Percentiles rank a stretch among this genome's conserved stretches.
phyloP scores from a whole-genome alignment of 2,888 invertebrate genomes.

The Oscheius sp. region DNA sequence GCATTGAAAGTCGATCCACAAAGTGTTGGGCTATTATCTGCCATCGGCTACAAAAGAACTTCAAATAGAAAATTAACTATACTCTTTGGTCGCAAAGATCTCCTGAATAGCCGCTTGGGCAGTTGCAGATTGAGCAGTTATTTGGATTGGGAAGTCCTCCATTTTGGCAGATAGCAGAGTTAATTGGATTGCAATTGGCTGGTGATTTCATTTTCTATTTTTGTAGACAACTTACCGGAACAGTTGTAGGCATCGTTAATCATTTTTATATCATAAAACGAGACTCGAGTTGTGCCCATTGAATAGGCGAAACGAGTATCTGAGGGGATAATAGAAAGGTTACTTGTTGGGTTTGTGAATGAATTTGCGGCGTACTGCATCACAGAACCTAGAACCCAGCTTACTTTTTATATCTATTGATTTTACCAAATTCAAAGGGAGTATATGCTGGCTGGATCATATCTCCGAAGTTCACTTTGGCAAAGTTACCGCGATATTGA shows the following conservation, averaged over 20 bases:
- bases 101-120: slow-evolving; percentile 64
- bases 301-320: background rate
- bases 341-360: slow-evolving; percentile 31
- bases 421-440: slow-evolving; percentile 45
- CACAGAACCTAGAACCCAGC: too few relatives aligned
- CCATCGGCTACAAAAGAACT: background rate
- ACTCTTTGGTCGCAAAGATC: slow-evolving; percentile 45
- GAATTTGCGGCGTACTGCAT: slow-evolving; percentile 43
- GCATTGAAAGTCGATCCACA: slow-evolving; percentile 42
- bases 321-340: slow-evolving; percentile 6
- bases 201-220: background rate
- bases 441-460: slow-evolving; percentile 31
- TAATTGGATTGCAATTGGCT: background rate
- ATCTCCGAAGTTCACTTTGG: slow-evolving; percentile 22
- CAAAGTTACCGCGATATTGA: slow-evolving; percentile 12
- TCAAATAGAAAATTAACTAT: background rate
- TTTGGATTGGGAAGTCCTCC: slow-evolving; percentile 58
- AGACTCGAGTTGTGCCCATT: slow-evolving; percentile 27
- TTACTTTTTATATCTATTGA: too few relatives aligned
- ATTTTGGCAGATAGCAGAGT: slow-evolving; percentile 53
- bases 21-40: background rate
- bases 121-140: slow-evolving; percentile 59
- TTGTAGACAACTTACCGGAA: slow-evolving; percentile 33
- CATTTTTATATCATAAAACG: slow-evolving; percentile 58
- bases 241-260: slow-evolving; percentile 65